A percentile compares a stretch with the other conserved stretches of the same genome.
These are phyloP conservation scores for Polyommatus iphigenia DNA, from an alignment of 2,888 invertebrate species.

Conservation along the genomic window DNA sequence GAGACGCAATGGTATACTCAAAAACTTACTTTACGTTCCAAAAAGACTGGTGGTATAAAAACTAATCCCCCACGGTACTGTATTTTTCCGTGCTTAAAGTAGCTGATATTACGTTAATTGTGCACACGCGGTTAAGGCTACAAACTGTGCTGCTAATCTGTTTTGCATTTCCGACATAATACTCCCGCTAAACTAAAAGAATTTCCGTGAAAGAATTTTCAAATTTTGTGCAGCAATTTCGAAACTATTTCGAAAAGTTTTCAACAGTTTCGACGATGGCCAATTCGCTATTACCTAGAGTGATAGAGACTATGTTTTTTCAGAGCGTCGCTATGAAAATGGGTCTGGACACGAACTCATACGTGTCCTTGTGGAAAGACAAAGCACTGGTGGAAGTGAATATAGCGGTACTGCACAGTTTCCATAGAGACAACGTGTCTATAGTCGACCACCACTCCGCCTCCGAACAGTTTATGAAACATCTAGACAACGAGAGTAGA, in stretches of 20 bases:
- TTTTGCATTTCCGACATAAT: background rate
- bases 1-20: no score
- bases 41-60: background rate
- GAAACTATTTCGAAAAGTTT: background rate
- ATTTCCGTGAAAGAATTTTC: background rate
- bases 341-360: conserved; percentile 92
- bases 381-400: conserved; percentile 94
- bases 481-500: conserved; percentile 93
- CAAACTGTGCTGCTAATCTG: background rate
- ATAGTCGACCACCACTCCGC: conserved; percentile 98
- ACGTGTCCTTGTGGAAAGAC: conserved; percentile 95
- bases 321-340: conserved; percentile 86
- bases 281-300: background rate
- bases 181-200: background rate
- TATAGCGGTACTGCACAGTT: conserved; percentile 94
- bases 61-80: background rate
- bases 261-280: conserved; percentile 1
- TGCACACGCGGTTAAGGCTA: background rate
- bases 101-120: background rate
- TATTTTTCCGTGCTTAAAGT: background rate
- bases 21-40: no score
- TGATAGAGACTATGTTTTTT: conserved; percentile 35
- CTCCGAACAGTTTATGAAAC: conserved; percentile 96
- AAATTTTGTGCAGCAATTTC: background rate
- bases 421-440: conserved; percentile 90